phyloP scores from a whole-genome alignment of 2,113 vertebrate species.

The Ascaphus truei region DNA sequence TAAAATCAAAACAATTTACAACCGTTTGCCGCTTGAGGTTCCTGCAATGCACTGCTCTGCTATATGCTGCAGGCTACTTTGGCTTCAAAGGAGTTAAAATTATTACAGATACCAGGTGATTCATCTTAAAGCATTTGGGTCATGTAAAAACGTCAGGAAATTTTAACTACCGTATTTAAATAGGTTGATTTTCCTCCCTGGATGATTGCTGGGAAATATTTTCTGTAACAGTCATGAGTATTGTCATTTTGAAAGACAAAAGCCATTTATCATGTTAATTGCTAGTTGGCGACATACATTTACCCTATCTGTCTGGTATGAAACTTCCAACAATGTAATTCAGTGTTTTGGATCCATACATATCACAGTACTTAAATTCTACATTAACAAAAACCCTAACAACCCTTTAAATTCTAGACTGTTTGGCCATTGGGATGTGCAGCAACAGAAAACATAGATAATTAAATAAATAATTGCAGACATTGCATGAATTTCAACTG shows the following conservation, averaged over 20 bases:
- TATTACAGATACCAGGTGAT: background rate
- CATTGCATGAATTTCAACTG: too few species aligned
- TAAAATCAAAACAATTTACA: too few species aligned
- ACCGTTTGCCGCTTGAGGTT: too few species aligned
- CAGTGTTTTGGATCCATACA: background rate
- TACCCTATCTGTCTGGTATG: background rate
- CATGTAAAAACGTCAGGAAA: background rate
- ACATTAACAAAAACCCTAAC: too few species aligned
- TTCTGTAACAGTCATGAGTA: background rate
- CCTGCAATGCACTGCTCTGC: too few species aligned
- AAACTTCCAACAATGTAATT: background rate
- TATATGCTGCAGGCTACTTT: too few species aligned
- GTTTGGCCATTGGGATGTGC: too few species aligned
- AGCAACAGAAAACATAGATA: too few species aligned
- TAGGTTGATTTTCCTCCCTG: background rate
- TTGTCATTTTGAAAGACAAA: background rate
- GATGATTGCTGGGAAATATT: background rate
- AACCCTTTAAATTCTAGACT: too few species aligned
- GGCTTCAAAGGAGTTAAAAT: too few species aligned
- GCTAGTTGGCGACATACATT: background rate
- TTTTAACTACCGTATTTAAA: background rate
- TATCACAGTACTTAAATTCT: too few species aligned
- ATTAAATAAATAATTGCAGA: too few species aligned
- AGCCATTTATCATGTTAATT: background rate
- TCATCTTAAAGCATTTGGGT: conserved; percentile 16